Evolutionary conservation across 2,113 vertebrate genomes (phyloP).

Genomic region (Ctenomys sociabilis): DNA sequence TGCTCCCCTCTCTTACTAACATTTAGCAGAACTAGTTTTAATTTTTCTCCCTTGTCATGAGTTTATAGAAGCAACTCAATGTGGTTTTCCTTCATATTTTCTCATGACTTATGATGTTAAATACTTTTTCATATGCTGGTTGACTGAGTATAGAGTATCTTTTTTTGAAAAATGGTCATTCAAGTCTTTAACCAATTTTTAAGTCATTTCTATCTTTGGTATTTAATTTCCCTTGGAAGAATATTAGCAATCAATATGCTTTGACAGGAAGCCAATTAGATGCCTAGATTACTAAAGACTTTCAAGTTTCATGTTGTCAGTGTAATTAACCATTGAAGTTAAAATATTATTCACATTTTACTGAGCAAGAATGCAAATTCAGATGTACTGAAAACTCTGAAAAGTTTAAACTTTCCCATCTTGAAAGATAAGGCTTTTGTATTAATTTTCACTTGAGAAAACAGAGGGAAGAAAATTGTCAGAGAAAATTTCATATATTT

Average conservation of each 20-base stretch:
- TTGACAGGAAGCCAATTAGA: background rate
- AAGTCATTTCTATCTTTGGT: background rate
- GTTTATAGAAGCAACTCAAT: background rate
- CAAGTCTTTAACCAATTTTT: background rate
- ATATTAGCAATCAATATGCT: background rate
- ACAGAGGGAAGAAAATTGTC: background rate
- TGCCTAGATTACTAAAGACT: background rate
- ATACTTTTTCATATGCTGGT: background rate
- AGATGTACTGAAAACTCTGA: background rate
- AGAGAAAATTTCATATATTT: background rate
- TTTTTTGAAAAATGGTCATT: background rate
- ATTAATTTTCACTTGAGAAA: background rate
- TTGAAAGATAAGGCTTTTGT: background rate
- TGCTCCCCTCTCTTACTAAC: background rate
- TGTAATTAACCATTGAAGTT: background rate
- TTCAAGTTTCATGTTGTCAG: slow-evolving; percentile 16
- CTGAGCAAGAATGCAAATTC: background rate
- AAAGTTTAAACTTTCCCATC: background rate
- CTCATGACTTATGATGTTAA: background rate
- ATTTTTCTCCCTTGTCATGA: background rate
- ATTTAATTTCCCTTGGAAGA: slow-evolving; percentile 44
- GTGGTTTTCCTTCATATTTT: slow-evolving; percentile 10
- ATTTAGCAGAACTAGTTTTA: background rate
- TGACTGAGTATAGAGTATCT: slow-evolving; percentile 27
- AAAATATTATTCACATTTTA: background rate